Evolutionary conservation across 2,888 invertebrate genomes (phyloP).

Genomic region (Molanna angustata): DNA sequence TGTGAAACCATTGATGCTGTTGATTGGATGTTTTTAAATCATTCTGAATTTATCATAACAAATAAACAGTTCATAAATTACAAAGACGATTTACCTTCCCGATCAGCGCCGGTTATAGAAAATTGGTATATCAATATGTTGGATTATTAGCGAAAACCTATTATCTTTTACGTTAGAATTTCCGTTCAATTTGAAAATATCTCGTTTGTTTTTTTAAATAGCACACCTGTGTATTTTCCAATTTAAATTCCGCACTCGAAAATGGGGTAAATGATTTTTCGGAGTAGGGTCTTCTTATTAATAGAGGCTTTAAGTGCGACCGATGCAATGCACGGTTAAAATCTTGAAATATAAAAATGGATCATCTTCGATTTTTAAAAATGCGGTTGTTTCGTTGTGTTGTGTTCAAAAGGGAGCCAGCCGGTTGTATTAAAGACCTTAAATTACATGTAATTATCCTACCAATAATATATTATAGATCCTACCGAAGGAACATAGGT

Average conservation of each 20-base stretch:
- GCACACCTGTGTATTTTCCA: slow-evolving; percentile 26
- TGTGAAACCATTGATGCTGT: too few species aligned
- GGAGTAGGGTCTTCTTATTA: slow-evolving; percentile 11
- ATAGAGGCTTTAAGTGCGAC: slow-evolving; percentile 10
- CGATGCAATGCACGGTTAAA: too few species aligned
- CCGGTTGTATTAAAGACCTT: slow-evolving; percentile 24
- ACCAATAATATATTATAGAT: slow-evolving; percentile 25
- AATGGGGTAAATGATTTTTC: background rate
- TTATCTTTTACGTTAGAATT: too few species aligned
- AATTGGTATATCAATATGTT: too few species aligned
- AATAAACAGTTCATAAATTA: too few species aligned
- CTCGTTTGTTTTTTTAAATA: too few species aligned
- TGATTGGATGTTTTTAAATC: too few species aligned
- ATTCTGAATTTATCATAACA: too few species aligned
- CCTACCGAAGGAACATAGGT: slow-evolving; percentile 22
- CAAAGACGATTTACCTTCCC: too few species aligned
- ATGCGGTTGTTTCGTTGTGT: background rate
- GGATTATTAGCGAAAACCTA: too few species aligned
- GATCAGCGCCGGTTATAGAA: too few species aligned
- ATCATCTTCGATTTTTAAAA: slow-evolving; percentile 1
- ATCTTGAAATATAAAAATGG: slow-evolving; percentile 2
- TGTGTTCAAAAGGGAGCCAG: slow-evolving; percentile 12
- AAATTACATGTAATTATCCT: slow-evolving; percentile 31
- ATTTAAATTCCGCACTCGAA: slow-evolving; percentile 28
- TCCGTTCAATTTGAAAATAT: too few species aligned